Percentiles rank a stretch among this genome's conserved stretches.
Conservation (phyloP, 2,888 invertebrate genomes). For the Sceliomorpha sp. region DNA sequence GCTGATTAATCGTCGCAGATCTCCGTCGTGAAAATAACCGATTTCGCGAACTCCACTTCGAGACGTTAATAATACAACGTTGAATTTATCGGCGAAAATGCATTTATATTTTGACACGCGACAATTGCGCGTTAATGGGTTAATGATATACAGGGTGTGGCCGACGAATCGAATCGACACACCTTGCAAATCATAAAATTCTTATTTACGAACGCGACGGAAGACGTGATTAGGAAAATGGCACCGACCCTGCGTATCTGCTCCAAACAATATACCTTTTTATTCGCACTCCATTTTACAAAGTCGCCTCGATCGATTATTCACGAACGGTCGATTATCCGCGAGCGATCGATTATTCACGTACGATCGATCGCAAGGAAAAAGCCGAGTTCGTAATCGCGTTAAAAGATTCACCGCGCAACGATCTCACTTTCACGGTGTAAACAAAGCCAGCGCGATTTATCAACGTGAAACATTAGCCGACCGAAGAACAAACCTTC, state of each 20-base stretch:
- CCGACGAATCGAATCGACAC: slow-evolving; percentile 51
- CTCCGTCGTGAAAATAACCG: slow-evolving; percentile 27
- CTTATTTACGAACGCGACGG: slow-evolving; percentile 37
- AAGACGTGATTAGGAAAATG: slow-evolving; percentile 52
- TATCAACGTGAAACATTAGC: too few relatives aligned
- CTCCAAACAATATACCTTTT: slow-evolving; percentile 26
- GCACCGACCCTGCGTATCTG: slow-evolving; percentile 29
- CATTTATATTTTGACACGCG: slow-evolving; percentile 50
- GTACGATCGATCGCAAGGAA: too few relatives aligned
- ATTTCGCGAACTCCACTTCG: slow-evolving; percentile 36
- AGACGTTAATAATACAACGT: slow-evolving; percentile 29
- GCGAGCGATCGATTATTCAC: too few relatives aligned
- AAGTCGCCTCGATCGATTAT: too few relatives aligned
- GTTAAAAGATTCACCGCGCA: too few relatives aligned
- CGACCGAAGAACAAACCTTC: not conserved
- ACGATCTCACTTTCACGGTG: too few relatives aligned
- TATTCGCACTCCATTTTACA: too few relatives aligned
- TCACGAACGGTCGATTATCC: too few relatives aligned
- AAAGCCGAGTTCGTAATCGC: too few relatives aligned
- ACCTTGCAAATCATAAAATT: slow-evolving; percentile 55
- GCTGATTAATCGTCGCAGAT: slow-evolving; percentile 13
- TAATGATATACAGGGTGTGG: slow-evolving; percentile 57
- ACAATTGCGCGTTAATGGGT: slow-evolving; percentile 52
- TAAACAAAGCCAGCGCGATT: too few relatives aligned
- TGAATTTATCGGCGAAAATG: slow-evolving; percentile 51